A percentile compares a stretch with the other conserved stretches of the same genome.
These are phyloP conservation scores for Eugnorisma glareosa DNA, from an alignment of 2,888 invertebrate genomes.

Conservation along the genomic window DNA sequence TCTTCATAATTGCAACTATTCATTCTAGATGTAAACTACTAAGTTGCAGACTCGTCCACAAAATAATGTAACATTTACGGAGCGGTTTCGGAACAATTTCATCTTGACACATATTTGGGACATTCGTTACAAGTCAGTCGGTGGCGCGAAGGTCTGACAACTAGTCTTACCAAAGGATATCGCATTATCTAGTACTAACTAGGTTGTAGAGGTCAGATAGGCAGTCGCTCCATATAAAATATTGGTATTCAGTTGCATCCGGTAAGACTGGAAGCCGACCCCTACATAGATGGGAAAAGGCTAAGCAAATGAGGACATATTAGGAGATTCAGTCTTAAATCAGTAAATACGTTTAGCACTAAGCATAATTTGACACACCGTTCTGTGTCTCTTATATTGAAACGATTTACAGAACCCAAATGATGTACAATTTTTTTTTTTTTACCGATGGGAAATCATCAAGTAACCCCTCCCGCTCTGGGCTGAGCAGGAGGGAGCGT, in stretches of 20 bases:
- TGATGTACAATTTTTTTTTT: background rate
- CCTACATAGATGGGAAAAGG: too few relatives aligned
- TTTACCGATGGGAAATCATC: too few relatives aligned
- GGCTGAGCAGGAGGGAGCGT: too few relatives aligned
- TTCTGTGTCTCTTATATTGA: background rate
- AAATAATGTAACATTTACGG: background rate
- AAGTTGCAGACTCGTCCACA: background rate
- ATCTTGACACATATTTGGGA: background rate
- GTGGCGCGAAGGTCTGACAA: too few relatives aligned
- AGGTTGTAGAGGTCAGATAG: too few relatives aligned
- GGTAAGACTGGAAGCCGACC: too few relatives aligned
- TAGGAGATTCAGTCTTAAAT: background rate
- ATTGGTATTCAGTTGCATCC: too few relatives aligned
- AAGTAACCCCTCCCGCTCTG: too few relatives aligned
- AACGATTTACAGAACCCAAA: background rate
- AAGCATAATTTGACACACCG: background rate
- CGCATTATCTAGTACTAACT: too few relatives aligned
- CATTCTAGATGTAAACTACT: background rate
- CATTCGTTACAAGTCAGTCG: background rate
- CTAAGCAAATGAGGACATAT: background rate
- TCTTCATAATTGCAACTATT: slow-evolving; percentile 30
- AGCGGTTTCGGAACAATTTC: background rate
- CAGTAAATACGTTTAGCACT: background rate
- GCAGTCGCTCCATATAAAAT: too few relatives aligned
- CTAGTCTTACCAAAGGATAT: too few relatives aligned